Evolutionary conservation across 1,140 invertebrate genomes (phyloP), one percentile per base, ranked within the genome.

Genomic region (Pseudachorutes palmiensis): DNA sequence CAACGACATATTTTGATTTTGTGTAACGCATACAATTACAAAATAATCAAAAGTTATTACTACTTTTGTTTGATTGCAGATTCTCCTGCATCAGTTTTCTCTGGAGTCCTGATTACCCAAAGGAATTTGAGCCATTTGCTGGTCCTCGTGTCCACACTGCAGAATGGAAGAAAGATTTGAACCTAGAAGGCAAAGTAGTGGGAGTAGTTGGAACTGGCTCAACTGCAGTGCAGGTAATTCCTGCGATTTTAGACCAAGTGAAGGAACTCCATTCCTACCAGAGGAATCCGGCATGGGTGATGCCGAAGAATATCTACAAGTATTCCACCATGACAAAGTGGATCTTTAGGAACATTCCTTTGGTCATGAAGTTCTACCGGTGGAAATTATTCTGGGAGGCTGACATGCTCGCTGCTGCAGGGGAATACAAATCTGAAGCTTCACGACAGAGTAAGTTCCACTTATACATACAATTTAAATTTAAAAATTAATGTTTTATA

Each of bases 121-220:
- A 57, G 30, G 51, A 55, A 36, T 68, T 68, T 41, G 24, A 30
- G 3, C 28, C 26, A 5, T 68, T 68, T 29, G 14, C 12, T 28
- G 67, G 67, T 2, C 19, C 51, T 3, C 26, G n/a, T 19, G 24
- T 68, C 29, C 67, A 68, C 29, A 28, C 67, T 5, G 67, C 49
- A 1, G 67, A 58, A 41, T 68, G 67, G 67, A 24, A 64, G 2
- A 12, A 45, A 12, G n/a, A 19, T n/a, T 26, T 65, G 22, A 32
- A 64, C n/a, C 22, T 68, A 33, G 26, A 64, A 24, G 57, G 48
- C 2, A 68, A 68, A 45, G 61, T 61, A 9, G 67, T 68, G 2
- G 67, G 61, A n/a, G 62, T 68, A 29, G 41, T 68, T 1, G 67
- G 67, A 28, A 65, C 29, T 29, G 67, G 67, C 2, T 33, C 67